Evolutionary conservation across 1,140 invertebrate genomes (phyloP).

Genomic region (Wiebesia pumilae): DNA sequence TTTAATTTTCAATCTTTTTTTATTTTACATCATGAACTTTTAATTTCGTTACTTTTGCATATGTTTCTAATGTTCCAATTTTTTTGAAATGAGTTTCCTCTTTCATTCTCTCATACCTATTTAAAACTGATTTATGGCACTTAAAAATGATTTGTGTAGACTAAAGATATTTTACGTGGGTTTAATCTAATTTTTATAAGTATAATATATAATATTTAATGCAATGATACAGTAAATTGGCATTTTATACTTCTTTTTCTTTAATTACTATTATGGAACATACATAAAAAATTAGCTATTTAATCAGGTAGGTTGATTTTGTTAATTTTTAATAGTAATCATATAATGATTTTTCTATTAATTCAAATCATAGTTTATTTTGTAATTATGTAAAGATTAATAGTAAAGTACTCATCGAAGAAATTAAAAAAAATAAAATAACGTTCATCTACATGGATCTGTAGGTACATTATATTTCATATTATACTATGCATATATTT

Average conservation of each 20-base stretch:
- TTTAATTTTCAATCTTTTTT: background rate
- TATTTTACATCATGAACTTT: background rate
- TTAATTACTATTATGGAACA: background rate
- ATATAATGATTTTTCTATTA: too few relatives aligned
- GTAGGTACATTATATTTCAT: too few relatives aligned
- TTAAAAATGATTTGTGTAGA: slow-evolving; percentile 13
- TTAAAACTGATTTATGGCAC: background rate
- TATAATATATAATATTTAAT: too few relatives aligned
- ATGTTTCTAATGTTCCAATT: background rate
- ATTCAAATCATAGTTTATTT: too few relatives aligned
- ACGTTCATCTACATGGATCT: too few relatives aligned
- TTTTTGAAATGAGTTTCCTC: background rate
- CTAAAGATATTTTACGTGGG: background rate
- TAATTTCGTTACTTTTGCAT: background rate
- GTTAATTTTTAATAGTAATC: too few relatives aligned
- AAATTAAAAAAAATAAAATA: too few relatives aligned
- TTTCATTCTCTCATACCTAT: background rate
- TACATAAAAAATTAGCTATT: background rate
- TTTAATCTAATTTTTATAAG: background rate
- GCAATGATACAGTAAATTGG: background rate
- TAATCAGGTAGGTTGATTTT: too few relatives aligned
- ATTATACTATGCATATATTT: too few relatives aligned
- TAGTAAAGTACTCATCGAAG: too few relatives aligned
- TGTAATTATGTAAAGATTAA: too few relatives aligned
- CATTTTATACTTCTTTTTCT: background rate